Percentiles rank a stretch among this genome's conserved stretches.
These are phyloP conservation scores for Rachycentron canadum DNA, from an alignment of 2,797 vertebrate species.

Conservation along the genomic window DNA sequence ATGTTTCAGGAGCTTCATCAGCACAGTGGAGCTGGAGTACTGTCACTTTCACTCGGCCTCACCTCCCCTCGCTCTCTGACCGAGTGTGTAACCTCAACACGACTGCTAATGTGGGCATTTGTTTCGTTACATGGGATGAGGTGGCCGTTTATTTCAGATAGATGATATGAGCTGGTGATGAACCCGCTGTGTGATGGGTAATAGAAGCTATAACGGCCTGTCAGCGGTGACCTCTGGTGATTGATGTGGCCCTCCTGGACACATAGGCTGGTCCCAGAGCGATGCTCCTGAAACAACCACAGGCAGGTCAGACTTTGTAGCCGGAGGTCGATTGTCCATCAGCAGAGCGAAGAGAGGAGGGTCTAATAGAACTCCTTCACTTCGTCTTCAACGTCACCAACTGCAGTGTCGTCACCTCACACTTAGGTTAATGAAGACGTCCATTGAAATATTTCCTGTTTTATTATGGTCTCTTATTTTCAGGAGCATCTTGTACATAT, in stretches of 20 bases:
- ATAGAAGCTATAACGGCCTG: constrained; percentile 30
- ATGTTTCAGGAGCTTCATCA: constrained; percentile 6
- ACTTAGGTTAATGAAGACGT: neutral
- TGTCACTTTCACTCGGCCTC: neutral
- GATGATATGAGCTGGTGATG: constrained; percentile 37
- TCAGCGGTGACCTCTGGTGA: constrained; percentile 40
- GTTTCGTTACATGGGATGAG: constrained; percentile 26
- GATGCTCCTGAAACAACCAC: neutral
- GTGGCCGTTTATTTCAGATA: neutral
- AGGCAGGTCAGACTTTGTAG: constrained; percentile 26
- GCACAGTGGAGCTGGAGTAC: neutral
- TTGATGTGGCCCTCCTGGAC: constrained; percentile 27
- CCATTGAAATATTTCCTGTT: neutral
- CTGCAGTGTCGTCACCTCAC: too few relatives aligned
- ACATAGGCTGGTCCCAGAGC: constrained; percentile 10
- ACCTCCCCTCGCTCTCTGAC: neutral
- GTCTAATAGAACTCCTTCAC: neutral
- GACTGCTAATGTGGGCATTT: constrained; percentile 20
- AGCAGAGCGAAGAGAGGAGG: neutral
- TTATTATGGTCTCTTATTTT: neutral
- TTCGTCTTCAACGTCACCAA: neutral
- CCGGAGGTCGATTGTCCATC: constrained; percentile 31
- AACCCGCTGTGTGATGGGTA: constrained; percentile 25
- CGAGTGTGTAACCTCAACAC: constrained; percentile 10
- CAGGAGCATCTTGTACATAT: too few relatives aligned